Evolutionary conservation across 2,888 invertebrate genomes (phyloP), one percentile per base, ranked within the genome.

Genomic region (Aricia artaxerxes): DNA sequence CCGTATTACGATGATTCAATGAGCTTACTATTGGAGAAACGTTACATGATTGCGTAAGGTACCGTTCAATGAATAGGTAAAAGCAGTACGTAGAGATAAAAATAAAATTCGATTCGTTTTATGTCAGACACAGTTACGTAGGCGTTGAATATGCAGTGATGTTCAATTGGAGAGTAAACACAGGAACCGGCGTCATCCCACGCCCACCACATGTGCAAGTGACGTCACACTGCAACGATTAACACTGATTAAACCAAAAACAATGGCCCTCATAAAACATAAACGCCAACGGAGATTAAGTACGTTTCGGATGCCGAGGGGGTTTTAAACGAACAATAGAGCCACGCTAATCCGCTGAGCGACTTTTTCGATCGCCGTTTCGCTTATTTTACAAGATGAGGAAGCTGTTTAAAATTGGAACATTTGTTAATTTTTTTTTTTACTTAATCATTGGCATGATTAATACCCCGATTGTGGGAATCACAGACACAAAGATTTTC

Each of bases 151-250:
- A 61, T 31, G 44, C 61, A 78, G 44, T 16, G 31, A 78, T 79
- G 72, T 35, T 64, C 49, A 60, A 44, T 79, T 79, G 72, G 73
- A 69, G 80, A 80, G 78, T 82, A 81, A 82, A 79, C 77, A 81
- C 80, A 77, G 80, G 79, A 81, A 82, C 80, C 79, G 82, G 81
- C 86, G 85, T 86, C 85, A 86, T 84, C 82, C 84, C 80, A 81
- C 82, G 73, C 80, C 82, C 81, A 82, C 82, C 81, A 82, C 82
- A 84, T 82, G 82, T 81, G 82, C 83, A 83, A 78, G 78, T 87
- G 86, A 87, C 87, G 88, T 87, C 86, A 87, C 78, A 83, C 83
- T 82, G 83, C 83, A 82, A 82, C 81, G 80, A 83, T 83, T 82
- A 84, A 82, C 81, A 82, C 81, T 69, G 53, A 78, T 78, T 78